Conservation (phyloP, 2,888 invertebrate species). For the Alsophila aescularia region DNA sequence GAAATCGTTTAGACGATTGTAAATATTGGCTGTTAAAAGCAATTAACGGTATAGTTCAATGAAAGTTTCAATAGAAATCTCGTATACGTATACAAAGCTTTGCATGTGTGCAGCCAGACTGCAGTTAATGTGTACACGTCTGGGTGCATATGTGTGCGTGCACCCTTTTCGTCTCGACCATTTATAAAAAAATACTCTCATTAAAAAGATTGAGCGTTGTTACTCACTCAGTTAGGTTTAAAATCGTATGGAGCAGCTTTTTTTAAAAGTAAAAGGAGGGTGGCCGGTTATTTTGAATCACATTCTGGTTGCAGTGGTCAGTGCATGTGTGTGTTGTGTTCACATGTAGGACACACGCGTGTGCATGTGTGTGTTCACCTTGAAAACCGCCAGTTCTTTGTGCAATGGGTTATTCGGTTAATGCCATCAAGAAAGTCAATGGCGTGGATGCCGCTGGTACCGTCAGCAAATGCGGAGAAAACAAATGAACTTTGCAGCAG, state of each 20-base stretch:
- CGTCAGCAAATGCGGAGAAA: constrained; percentile 56
- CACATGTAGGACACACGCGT: constrained; percentile 24
- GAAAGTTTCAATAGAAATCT: constrained; percentile 47
- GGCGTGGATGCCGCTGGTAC: constrained; percentile 75
- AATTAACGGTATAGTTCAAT: constrained; percentile 39
- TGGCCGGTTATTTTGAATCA: constrained; percentile 74
- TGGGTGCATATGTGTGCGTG: constrained; percentile 62
- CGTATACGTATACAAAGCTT: constrained; percentile 36
- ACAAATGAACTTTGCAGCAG: not conserved
- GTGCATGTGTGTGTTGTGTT: constrained; percentile 36
- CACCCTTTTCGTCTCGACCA: constrained; percentile 76
- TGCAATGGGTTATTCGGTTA: constrained; percentile 85
- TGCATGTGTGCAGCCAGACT: constrained; percentile 66
- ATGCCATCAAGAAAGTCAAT: constrained; percentile 83
- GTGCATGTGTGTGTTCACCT: constrained; percentile 79
- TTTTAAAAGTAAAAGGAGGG: constrained; percentile 30
- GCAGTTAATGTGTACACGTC: constrained; percentile 62
- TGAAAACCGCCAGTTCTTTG: constrained; percentile 83
- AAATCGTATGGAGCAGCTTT: constrained; percentile 31
- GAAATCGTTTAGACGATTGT: constrained; percentile 7
- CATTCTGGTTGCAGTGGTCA: constrained; percentile 51
- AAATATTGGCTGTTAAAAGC: constrained; percentile 31
- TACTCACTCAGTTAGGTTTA: constrained; percentile 37
- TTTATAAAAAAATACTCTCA: too few species aligned
- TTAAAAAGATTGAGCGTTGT: constrained; percentile 28